These are phyloP conservation scores for Muraenolepis orangiensis DNA, from an alignment of 2,797 vertebrate species.

Conservation along the genomic window DNA sequence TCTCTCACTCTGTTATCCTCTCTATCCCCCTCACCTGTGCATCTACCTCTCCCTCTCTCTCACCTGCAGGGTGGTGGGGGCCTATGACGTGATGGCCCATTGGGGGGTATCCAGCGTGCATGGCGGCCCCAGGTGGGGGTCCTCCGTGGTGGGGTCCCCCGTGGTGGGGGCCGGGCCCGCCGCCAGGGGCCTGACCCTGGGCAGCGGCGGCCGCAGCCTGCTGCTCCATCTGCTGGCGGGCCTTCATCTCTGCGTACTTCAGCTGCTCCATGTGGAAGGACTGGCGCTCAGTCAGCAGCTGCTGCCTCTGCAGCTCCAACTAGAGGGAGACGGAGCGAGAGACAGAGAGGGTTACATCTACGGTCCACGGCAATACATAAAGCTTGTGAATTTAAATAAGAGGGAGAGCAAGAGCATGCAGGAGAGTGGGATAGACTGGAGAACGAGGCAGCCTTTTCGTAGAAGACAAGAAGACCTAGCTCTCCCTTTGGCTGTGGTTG, in stretches of 20 bases:
- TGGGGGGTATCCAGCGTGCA: constrained; percentile 82
- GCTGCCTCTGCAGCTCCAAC: constrained; percentile 96
- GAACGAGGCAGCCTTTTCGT: neutral
- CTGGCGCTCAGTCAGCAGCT: constrained; percentile 93
- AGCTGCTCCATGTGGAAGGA: constrained; percentile 99
- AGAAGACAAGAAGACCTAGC: too few species aligned
- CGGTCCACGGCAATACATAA: neutral
- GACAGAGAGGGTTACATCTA: neutral
- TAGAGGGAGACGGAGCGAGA: constrained; percentile 37
- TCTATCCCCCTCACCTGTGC: too few species aligned
- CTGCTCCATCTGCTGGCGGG: constrained; percentile 95
- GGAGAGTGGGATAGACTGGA: neutral
- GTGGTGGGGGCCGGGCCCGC: constrained; percentile 68
- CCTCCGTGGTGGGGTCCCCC: constrained; percentile 69
- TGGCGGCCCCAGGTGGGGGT: constrained; percentile 66
- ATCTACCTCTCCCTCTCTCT: constrained; percentile 9
- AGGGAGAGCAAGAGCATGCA: too few species aligned
- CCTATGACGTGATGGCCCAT: constrained; percentile 90
- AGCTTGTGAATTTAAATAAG: neutral
- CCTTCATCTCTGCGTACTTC: constrained; percentile 92
- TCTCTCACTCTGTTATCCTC: neutral
- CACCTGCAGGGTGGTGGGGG: constrained; percentile 87
- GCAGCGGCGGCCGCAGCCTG: constrained; percentile 60
- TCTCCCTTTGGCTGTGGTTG: too few species aligned
- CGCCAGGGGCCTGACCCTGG: constrained; percentile 55